These are phyloP conservation scores for Rhaphigaster nebulosa DNA, from an alignment of 2,888 invertebrate genomes.

Conservation along the genomic window DNA sequence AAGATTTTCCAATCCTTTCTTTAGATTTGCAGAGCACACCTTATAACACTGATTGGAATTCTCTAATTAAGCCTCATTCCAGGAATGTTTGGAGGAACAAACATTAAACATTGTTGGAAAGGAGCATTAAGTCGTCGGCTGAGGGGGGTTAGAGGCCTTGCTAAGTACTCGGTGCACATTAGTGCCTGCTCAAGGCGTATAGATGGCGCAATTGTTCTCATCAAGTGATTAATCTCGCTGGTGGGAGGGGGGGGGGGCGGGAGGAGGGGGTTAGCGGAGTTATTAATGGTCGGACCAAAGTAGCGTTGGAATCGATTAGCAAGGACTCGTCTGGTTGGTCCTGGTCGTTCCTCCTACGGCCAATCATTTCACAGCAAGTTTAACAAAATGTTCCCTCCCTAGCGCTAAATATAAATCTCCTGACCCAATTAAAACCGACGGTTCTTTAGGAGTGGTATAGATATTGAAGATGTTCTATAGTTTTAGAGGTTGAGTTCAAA, in stretches of 20 bases:
- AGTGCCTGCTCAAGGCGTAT: constrained; percentile 43
- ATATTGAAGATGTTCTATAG: too few relatives aligned
- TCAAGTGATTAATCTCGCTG: constrained; percentile 48
- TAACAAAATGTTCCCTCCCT: not conserved
- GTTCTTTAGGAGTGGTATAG: not conserved
- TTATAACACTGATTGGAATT: constrained; percentile 15
- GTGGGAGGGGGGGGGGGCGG: not conserved
- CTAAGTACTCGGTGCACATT: constrained; percentile 44
- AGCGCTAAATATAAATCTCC: not conserved
- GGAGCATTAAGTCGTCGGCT: constrained; percentile 22
- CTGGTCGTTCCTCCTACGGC: constrained; percentile 10
- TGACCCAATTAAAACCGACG: not conserved
- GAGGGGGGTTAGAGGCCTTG: not conserved
- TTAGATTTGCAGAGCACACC: not conserved
- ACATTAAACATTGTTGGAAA: constrained; percentile 24
- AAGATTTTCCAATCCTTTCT: not conserved
- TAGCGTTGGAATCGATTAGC: constrained; percentile 43
- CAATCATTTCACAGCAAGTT: constrained; percentile 27
- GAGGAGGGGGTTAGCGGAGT: not conserved
- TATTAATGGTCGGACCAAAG: constrained; percentile 47
- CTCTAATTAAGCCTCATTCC: constrained; percentile 5
- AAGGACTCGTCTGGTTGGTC: constrained; percentile 40
- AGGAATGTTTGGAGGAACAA: not conserved
- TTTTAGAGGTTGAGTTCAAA: too few relatives aligned
- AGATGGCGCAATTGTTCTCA: constrained; percentile 44